phyloP scores from a whole-genome alignment of 2,797 vertebrate genomes.

The Sebastes iracundus region DNA sequence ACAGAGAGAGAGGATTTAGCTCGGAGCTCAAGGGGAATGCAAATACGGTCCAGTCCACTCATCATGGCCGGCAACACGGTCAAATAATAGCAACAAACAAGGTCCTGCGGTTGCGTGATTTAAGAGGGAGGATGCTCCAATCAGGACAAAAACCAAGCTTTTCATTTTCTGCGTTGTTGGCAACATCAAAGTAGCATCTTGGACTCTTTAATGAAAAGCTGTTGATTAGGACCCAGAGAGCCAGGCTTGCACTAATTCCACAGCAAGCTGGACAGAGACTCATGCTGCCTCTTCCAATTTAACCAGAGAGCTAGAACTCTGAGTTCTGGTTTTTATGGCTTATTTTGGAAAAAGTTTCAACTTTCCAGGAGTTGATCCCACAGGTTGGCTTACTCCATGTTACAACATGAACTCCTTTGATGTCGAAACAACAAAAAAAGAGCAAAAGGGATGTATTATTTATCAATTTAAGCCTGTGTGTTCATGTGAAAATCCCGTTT shows the following conservation, averaged over 20 bases:
- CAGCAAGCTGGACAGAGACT: neutral
- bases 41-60: constrained; percentile 3
- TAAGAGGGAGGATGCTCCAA: constrained; percentile 30
- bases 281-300: constrained; percentile 2
- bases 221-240: constrained; percentile 42
- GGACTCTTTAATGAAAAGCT: constrained; percentile 45
- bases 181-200: constrained; percentile 34
- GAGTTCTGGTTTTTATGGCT: neutral
- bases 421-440: neutral
- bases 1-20: neutral
- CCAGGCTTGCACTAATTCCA: neutral
- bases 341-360: constrained; percentile 1
- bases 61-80: constrained; percentile 3
- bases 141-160: constrained; percentile 39
- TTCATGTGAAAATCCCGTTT: constrained; percentile 1
- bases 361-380: neutral
- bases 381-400: neutral
- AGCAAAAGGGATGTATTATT: neutral
- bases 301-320: neutral
- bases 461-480: neutral
- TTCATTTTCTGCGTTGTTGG: constrained; percentile 27
- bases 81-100: constrained; percentile 40
- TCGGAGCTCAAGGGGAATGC: constrained; percentile 16
- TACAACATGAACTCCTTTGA: neutral
- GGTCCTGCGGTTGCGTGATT: constrained; percentile 22